Evolutionary conservation across 2,888 invertebrate species (phyloP), one percentile per base, ranked within the genome.

Genomic region (Aspidiotus rigidus): DNA sequence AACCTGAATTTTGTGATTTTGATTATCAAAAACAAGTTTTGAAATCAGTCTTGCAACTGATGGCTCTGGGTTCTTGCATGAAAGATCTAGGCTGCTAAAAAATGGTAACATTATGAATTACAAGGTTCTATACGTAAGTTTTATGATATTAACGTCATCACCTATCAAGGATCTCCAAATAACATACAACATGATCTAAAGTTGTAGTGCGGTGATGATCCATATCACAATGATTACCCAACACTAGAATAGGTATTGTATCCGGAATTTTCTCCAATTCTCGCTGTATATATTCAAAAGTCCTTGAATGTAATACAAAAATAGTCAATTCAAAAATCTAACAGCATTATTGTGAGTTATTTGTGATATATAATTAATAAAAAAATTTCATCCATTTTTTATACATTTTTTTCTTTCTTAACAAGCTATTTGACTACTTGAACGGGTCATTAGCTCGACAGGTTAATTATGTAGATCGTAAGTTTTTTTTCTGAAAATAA

Each of bases 221-320:
- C 93, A 96, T 94, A 78, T 97, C 97, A 77, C 93, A 88, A 78
- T 94, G 93, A 80, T 97, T 97, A 1, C 93, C 95, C 62, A 97
- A 82, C 49, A 96, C 86, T 69, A 97, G 84, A 10, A 95, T 86
- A 1, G 93, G 93, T 77, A 89, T 82, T 75, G 89, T 87, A 39
- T 81, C 86, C 77, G 83, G 93, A 66, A 95, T 85, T 77, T 86
- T 87, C 1, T 86, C 83, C 73, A 96, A 78, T 79, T 96, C 96
- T 74, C 90, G 83, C 75, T 93, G 89, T 13, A 96, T 88, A 80
- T 97, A 97, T 75, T 93, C 92, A 81, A 92, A 96, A 15, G 96
- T 97, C 91, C 89, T 89, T 28, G 28, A 28, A 28, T 28, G 28
- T 5, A 28, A 28, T 3, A 28, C 28, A 28, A 28, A 28, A 28